Percentiles rank a stretch among this genome's conserved stretches.
These are phyloP conservation scores for Neosalanx taihuensis DNA, from an alignment of 2,797 vertebrate genomes.

Conservation along the genomic window DNA sequence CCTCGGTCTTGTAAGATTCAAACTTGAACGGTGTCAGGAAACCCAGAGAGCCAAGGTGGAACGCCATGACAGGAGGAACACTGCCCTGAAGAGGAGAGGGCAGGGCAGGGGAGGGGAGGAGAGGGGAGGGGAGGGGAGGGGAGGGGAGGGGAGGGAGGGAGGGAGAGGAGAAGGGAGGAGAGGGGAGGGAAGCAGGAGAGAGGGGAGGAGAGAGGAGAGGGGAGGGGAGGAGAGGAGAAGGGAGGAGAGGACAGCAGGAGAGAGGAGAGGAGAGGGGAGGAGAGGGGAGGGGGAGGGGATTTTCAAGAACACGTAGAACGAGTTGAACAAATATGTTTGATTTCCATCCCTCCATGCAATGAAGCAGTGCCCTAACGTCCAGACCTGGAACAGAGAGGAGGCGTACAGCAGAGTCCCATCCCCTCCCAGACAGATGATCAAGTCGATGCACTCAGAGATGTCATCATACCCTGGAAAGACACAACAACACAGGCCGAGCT, in stretches of 20 bases:
- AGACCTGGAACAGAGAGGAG: constrained; percentile 80
- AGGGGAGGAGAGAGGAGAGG: not conserved
- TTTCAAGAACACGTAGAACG: not conserved
- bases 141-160: not conserved
- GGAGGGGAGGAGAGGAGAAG: not conserved
- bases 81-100: constrained; percentile 61
- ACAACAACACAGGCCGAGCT: not conserved
- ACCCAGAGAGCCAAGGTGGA: constrained; percentile 78
- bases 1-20: constrained; percentile 78
- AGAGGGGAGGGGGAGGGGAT: too few relatives aligned
- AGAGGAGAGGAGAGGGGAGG: not conserved
- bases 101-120: not conserved
- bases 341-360: not conserved
- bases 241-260: not conserved
- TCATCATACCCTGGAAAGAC: constrained; percentile 73
- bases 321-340: not conserved
- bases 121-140: not conserved
- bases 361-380: not conserved
- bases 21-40: constrained; percentile 82
- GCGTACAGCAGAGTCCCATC: constrained; percentile 81
- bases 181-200: not conserved
- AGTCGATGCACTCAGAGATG: constrained; percentile 79
- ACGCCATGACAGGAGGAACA: constrained; percentile 81
- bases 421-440: constrained; percentile 81
- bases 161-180: not conserved